Percentiles rank a stretch among this genome's conserved stretches.
phyloP scores from a whole-genome alignment of 2,888 invertebrate species.

The Strigamia maritima region DNA sequence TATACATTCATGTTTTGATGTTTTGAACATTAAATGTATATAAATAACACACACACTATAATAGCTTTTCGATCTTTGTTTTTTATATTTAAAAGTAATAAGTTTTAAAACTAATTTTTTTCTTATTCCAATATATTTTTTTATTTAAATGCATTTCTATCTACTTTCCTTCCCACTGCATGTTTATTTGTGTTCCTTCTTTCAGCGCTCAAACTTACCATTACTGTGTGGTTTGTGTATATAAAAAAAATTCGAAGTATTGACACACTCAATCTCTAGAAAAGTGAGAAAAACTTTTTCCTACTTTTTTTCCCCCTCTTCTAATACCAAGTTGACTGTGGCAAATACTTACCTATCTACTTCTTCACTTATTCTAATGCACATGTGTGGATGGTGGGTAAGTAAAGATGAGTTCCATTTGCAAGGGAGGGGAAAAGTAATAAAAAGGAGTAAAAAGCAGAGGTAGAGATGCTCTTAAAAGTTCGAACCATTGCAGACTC shows the following conservation, averaged over 20 bases:
- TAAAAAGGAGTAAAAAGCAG: neutral
- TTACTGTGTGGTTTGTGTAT: neutral
- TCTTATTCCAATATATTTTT: too few relatives aligned
- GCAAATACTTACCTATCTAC: neutral
- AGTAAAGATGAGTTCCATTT: conserved; percentile 4
- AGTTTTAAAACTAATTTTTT: too few relatives aligned
- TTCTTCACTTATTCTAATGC: neutral
- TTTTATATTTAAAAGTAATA: too few relatives aligned
- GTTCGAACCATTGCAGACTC: neutral
- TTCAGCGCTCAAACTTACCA: neutral
- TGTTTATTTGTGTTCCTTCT: neutral
- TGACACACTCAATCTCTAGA: neutral
- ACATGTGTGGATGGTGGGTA: neutral
- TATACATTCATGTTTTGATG: too few relatives aligned
- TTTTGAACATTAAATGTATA: too few relatives aligned
- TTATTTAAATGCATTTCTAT: too few relatives aligned
- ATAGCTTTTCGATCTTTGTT: too few relatives aligned
- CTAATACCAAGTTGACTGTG: neutral
- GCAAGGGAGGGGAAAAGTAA: conserved; percentile 1
- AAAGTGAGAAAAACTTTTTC: neutral
- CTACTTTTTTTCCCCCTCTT: neutral
- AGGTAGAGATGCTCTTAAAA: neutral
- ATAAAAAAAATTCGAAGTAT: neutral
- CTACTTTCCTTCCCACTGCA: too few relatives aligned
- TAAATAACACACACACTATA: too few relatives aligned